Conservation (phyloP, 2,797 vertebrate species). For the Poecilia wingei region DNA sequence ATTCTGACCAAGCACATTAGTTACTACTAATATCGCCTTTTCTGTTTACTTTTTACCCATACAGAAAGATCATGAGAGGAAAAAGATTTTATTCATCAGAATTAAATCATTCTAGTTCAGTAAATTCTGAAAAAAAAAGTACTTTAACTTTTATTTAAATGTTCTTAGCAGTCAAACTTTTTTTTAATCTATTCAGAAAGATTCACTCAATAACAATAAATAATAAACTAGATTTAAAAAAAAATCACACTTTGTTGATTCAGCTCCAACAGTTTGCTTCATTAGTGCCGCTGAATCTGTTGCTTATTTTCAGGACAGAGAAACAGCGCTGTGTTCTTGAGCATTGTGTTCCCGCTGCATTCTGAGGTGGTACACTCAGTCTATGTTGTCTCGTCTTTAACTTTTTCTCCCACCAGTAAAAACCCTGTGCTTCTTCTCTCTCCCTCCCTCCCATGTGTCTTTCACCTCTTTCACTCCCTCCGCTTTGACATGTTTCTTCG, state of each 20-base stretch:
- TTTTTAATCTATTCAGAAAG: background rate
- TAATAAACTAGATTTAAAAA: background rate
- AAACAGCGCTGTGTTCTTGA: constrained; percentile 16
- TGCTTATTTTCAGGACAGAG: constrained; percentile 37
- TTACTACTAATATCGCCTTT: background rate
- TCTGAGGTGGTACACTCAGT: constrained; percentile 20
- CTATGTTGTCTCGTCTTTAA: constrained; percentile 15
- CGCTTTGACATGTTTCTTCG: constrained; percentile 17
- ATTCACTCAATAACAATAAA: background rate
- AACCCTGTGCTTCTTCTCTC: background rate
- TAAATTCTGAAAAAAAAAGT: background rate
- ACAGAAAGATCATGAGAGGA: background rate
- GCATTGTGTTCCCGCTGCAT: constrained; percentile 54
- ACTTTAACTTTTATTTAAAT: background rate
- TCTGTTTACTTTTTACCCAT: background rate
- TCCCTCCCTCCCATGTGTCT: background rate
- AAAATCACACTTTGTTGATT: background rate
- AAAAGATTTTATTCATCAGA: background rate
- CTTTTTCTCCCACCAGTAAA: constrained; percentile 29
- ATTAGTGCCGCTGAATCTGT: background rate
- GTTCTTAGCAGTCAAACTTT: background rate
- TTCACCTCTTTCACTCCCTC: constrained; percentile 31
- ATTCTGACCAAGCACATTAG: background rate
- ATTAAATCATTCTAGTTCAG: background rate
- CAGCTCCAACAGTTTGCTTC: background rate